phyloP scores from a whole-genome alignment of 2,888 invertebrate species.

The Strigamia crassipes region DNA sequence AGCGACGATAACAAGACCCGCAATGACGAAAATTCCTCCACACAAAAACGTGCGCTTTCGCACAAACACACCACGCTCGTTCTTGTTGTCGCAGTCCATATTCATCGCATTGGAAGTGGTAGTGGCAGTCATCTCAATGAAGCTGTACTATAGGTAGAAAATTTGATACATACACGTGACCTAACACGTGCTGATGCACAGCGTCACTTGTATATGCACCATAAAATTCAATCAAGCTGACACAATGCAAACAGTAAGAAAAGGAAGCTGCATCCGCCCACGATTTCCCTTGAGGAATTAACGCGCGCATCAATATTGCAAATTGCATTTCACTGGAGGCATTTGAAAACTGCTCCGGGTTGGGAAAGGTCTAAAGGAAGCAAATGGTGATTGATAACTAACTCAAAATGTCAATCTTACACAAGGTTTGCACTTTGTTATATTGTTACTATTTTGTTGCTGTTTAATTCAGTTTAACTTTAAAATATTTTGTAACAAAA shows the following conservation, averaged over 20 bases:
- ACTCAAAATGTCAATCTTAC: neutral
- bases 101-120: neutral
- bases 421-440: neutral
- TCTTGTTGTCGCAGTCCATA: neutral
- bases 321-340: neutral
- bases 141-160: neutral
- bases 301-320: slow-evolving; percentile 8
- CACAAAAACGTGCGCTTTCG: neutral
- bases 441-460: neutral
- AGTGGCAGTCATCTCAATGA: neutral
- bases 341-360: neutral
- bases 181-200: neutral
- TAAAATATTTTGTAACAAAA: neutral
- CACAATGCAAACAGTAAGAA: neutral
- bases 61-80: neutral
- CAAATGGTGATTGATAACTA: slow-evolving; percentile 3
- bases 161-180: slow-evolving; percentile 2
- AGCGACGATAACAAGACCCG: neutral
- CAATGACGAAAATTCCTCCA: neutral
- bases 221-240: neutral
- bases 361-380: neutral
- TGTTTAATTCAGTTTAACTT: too few relatives aligned
- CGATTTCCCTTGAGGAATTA: slow-evolving; percentile 30
- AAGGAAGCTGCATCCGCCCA: slow-evolving; percentile 28
- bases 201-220: neutral